phyloP scores from a whole-genome alignment of 1,140 invertebrate species.

The Eriocheir sinensis region DNA sequence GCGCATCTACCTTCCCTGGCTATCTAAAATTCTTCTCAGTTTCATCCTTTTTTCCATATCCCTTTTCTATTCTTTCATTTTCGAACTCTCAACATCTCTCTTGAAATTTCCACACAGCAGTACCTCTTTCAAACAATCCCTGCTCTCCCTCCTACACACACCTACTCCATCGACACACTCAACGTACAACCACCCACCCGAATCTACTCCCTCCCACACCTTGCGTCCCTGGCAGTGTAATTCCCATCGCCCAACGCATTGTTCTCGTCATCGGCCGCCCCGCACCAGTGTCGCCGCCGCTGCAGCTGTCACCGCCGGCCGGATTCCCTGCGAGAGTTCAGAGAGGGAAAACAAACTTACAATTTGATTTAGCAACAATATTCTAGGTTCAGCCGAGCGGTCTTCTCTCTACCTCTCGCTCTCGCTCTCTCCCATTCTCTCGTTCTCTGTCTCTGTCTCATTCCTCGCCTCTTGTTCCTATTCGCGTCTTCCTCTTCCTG shows the following conservation, averaged over 20 bases:
- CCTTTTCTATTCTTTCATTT: background rate
- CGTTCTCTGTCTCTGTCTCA: background rate
- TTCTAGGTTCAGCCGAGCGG: background rate
- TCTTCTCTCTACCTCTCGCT: background rate
- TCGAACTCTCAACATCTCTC: background rate
- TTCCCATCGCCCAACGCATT: background rate
- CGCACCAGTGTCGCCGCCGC: background rate
- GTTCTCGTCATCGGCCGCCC: background rate
- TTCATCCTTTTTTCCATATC: background rate
- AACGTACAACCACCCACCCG: no score
- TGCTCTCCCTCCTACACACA: background rate
- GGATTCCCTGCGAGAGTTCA: slow-evolving; percentile 27
- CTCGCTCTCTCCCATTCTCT: background rate
- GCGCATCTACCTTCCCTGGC: no score
- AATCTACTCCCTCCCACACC: background rate
- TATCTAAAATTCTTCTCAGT: no score
- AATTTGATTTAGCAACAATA: slow-evolving; percentile 52
- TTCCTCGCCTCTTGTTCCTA: no score
- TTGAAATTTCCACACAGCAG: background rate
- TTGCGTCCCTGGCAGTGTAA: background rate
- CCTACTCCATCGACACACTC: no score
- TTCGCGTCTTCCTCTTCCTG: background rate
- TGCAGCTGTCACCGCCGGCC: background rate
- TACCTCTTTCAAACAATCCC: background rate
- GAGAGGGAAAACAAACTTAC: slow-evolving; percentile 44